Evolutionary conservation across 2,113 vertebrate genomes (phyloP).

Genomic region (Oryzias celebensis): DNA sequence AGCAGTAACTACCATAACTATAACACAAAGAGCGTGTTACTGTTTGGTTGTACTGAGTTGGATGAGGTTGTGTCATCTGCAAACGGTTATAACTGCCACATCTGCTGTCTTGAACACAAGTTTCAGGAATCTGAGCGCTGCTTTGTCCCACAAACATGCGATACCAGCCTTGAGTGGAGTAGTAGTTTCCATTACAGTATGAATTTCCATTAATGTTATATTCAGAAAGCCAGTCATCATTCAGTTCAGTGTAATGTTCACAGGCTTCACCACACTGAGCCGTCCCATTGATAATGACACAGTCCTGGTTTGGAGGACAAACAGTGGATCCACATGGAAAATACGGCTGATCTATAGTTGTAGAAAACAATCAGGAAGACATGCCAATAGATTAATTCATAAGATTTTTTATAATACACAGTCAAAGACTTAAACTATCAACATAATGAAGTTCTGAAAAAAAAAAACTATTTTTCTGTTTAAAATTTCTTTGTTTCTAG

Average conservation of each 20-base stretch:
- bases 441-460: no score
- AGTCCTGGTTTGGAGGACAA: constrained; percentile 53
- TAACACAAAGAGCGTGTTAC: constrained; percentile 26
- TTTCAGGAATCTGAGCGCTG: constrained; percentile 52
- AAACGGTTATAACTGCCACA: constrained; percentile 53
- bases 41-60: constrained; percentile 34
- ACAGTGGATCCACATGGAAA: not conserved
- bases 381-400: no score
- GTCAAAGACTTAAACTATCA: no score
- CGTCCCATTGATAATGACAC: constrained; percentile 8
- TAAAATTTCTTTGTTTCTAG: no score
- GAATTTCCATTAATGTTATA: not conserved
- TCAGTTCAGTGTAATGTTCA: constrained; percentile 27
- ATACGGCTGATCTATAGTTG: not conserved
- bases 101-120: constrained; percentile 9
- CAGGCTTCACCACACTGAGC: constrained; percentile 52
- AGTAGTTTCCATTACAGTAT: not conserved
- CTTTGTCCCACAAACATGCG: constrained; percentile 28
- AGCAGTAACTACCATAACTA: not conserved
- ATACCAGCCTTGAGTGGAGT: constrained; percentile 57
- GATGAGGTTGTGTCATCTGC: constrained; percentile 43
- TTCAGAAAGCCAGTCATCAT: constrained; percentile 55
- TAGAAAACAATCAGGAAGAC: not conserved
- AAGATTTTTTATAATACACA: no score
- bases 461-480: no score